phyloP scores from a whole-genome alignment of 2,888 invertebrate species.

The Lissocephala sabroskyi region DNA sequence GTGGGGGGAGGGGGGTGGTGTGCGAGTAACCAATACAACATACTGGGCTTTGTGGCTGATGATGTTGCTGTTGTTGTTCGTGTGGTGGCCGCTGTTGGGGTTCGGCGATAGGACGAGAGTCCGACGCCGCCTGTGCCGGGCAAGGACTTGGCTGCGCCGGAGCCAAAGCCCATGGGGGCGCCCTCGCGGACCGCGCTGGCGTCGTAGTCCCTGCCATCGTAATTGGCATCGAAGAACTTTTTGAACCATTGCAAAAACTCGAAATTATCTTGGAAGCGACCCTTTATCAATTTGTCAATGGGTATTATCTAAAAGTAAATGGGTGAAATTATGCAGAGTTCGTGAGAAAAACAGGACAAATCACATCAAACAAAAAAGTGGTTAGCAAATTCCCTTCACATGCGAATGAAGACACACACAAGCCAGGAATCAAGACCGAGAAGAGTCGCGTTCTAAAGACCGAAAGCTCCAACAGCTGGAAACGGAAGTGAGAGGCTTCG shows the following conservation, averaged over 20 bases:
- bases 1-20: conserved; percentile 2
- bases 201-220: conserved; percentile 95
- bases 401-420: no score
- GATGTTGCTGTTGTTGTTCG: conserved; percentile 51
- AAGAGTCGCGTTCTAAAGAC: no score
- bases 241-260: conserved; percentile 99
- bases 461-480: no score
- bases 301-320: conserved; percentile 72
- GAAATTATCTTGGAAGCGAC: conserved; percentile 99
- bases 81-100: conserved; percentile 32
- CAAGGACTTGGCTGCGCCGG: conserved; percentile 67
- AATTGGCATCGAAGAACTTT: conserved; percentile 99
- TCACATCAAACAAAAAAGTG: neutral
- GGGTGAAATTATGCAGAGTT: conserved; percentile 42
- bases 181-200: conserved; percentile 89
- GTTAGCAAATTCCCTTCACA: no score
- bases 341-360: conserved; percentile 21
- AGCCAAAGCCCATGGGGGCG: conserved; percentile 86
- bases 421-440: no score
- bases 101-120: conserved; percentile 53
- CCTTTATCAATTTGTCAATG: conserved; percentile 86
- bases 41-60: conserved; percentile 70
- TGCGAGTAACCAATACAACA: conserved; percentile 54
- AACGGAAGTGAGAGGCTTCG: no score
- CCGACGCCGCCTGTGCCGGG: conserved; percentile 58